These are phyloP conservation scores for Camponotus fellah DNA, from an alignment of 2,888 invertebrate genomes.

Conservation along the genomic window DNA sequence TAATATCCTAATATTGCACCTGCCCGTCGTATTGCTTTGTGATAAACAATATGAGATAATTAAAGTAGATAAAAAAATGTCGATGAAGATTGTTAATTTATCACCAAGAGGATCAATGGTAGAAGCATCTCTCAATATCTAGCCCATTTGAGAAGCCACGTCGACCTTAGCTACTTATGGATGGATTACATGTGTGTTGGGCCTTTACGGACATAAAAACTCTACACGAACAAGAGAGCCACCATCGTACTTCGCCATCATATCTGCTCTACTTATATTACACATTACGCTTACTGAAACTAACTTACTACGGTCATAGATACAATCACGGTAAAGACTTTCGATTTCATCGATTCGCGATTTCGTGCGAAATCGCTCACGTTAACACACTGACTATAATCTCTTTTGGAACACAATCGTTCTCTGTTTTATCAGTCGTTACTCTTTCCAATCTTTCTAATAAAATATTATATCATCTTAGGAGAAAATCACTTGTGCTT, in stretches of 20 bases:
- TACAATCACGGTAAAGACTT: conserved; percentile 58
- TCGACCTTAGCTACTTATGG: conserved; percentile 82
- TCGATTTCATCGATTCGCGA: conserved; percentile 56
- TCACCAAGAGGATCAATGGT: background rate
- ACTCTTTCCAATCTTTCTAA: background rate
- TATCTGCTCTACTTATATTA: conserved; percentile 70
- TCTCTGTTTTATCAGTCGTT: background rate
- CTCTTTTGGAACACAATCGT: conserved; percentile 56
- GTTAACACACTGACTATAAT: conserved; percentile 24
- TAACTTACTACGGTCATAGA: conserved; percentile 62
- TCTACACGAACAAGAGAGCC: conserved; percentile 80
- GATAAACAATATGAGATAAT: background rate
- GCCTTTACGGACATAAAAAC: conserved; percentile 83
- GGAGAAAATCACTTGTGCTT: conserved; percentile 24
- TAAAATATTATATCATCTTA: background rate
- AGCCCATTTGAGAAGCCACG: conserved; percentile 69
- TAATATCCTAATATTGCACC: conserved; percentile 43
- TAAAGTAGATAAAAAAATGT: background rate
- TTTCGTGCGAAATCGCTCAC: conserved; percentile 40
- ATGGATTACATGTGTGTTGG: conserved; percentile 84
- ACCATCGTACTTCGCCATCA: conserved; percentile 66
- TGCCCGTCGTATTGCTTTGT: conserved; percentile 4
- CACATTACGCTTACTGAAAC: conserved; percentile 68
- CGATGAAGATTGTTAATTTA: background rate
- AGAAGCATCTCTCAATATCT: conserved; percentile 74